A percentile compares a stretch with the other conserved stretches of the same genome.
These are phyloP conservation scores for Andricus grossulariae DNA, from an alignment of 1,140 invertebrate genomes.

Conservation along the genomic window DNA sequence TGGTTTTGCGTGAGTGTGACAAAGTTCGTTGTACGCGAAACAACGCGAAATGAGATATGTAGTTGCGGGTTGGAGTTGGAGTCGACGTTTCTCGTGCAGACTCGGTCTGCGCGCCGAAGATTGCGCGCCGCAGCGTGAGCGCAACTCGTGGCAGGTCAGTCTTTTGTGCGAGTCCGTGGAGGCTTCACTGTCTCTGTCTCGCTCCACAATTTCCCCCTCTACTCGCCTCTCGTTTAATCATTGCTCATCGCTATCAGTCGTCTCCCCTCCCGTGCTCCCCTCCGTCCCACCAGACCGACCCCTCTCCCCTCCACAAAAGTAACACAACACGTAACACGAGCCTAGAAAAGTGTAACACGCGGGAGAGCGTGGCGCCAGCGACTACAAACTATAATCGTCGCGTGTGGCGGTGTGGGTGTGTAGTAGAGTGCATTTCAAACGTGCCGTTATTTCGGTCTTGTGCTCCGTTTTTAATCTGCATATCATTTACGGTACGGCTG, in stretches of 20 bases:
- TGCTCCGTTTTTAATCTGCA: slow-evolving; percentile 30
- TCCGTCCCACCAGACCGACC: neutral
- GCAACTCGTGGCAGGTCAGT: slow-evolving; percentile 46
- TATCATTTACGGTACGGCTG: slow-evolving; percentile 21
- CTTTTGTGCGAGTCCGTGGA: slow-evolving; percentile 56
- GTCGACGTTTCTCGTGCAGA: slow-evolving; percentile 49
- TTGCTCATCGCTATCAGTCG: slow-evolving; percentile 13
- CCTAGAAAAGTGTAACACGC: slow-evolving; percentile 1
- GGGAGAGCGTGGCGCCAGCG: slow-evolving; percentile 7
- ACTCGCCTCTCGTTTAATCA: neutral
- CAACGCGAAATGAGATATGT: slow-evolving; percentile 32
- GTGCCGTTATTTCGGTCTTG: slow-evolving; percentile 28
- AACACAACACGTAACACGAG: neutral
- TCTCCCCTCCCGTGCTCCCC: neutral
- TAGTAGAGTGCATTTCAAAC: slow-evolving; percentile 23
- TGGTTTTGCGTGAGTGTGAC: neutral
- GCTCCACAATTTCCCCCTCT: slow-evolving; percentile 15
- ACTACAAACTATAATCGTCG: slow-evolving; percentile 12
- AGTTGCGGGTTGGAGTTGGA: slow-evolving; percentile 32
- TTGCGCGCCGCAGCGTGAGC: slow-evolving; percentile 30
- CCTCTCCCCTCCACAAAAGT: neutral
- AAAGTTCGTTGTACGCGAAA: slow-evolving; percentile 27
- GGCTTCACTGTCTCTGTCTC: slow-evolving; percentile 29
- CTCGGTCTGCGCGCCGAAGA: slow-evolving; percentile 39
- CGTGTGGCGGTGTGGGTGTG: slow-evolving; percentile 11